Evolutionary conservation across 2,888 invertebrate species (phyloP).

Genomic region (Ditylenchus weischeri): DNA sequence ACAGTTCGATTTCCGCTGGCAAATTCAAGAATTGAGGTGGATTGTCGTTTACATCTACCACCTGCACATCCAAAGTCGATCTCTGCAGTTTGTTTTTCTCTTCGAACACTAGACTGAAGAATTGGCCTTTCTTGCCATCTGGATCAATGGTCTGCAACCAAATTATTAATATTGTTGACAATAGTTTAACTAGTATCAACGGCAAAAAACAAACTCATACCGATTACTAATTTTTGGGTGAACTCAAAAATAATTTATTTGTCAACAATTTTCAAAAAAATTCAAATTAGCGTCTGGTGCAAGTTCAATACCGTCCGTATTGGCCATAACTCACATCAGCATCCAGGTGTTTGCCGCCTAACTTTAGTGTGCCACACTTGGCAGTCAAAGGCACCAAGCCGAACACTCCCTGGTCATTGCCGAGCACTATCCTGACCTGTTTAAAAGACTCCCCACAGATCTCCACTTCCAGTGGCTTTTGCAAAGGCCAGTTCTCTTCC

Average conservation of each 20-base stretch:
- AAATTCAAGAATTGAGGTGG: conserved; percentile 65
- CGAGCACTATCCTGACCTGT: conserved; percentile 37
- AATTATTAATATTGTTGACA: too few species aligned
- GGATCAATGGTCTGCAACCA: conserved; percentile 3
- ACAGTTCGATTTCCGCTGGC: conserved; percentile 66
- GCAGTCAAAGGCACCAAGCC: conserved; percentile 40
- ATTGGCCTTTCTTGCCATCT: background rate
- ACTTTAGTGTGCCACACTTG: conserved; percentile 43
- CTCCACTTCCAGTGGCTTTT: conserved; percentile 41
- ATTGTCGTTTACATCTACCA: conserved; percentile 61
- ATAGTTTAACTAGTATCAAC: too few species aligned
- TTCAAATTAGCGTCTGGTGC: too few species aligned
- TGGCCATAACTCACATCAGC: conserved; percentile 44
- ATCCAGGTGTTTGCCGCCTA: conserved; percentile 43
- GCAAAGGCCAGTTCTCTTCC: conserved; percentile 50
- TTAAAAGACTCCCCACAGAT: conserved; percentile 32
- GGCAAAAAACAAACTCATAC: too few species aligned
- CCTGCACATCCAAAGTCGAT: conserved; percentile 50
- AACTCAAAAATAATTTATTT: too few species aligned
- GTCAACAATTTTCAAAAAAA: too few species aligned
- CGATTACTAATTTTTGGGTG: too few species aligned
- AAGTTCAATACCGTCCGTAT: too few species aligned
- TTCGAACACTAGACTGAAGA: conserved; percentile 26
- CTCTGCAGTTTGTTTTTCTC: conserved; percentile 12
- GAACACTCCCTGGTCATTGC: conserved; percentile 39